Conservation (phyloP, 2,113 vertebrate genomes). For the Nannobrachium achirus region DNA sequence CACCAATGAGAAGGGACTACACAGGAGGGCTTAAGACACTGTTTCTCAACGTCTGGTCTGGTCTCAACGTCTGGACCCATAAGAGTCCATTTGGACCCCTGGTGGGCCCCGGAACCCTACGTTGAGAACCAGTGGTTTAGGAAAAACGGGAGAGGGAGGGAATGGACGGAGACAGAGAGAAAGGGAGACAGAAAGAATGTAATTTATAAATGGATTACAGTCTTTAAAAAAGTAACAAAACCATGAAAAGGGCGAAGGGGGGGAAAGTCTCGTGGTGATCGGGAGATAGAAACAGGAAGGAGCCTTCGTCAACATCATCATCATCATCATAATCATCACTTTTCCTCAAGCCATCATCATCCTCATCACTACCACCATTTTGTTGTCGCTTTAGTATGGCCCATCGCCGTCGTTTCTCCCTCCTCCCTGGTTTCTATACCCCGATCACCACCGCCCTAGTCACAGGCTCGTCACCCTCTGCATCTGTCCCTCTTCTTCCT, state of each 20-base stretch:
- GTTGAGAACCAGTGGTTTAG: background rate
- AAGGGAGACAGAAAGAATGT: background rate
- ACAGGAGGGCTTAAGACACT: slow-evolving; percentile 44
- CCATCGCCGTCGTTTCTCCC: slow-evolving; percentile 47
- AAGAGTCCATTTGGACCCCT: no score
- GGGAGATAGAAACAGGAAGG: slow-evolving; percentile 80
- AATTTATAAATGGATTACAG: slow-evolving; percentile 64
- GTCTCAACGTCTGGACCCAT: no score
- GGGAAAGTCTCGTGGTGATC: slow-evolving; percentile 77
- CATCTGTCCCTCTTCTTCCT: slow-evolving; percentile 90
- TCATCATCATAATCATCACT: slow-evolving; percentile 21
- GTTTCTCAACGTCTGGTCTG: no score
- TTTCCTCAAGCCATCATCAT: slow-evolving; percentile 19
- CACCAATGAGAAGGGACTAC: slow-evolving; percentile 65
- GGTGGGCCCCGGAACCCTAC: no score
- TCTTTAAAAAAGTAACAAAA: slow-evolving; percentile 76
- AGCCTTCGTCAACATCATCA: slow-evolving; percentile 53
- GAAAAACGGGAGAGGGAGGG: slow-evolving; percentile 30
- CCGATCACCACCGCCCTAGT: slow-evolving; percentile 87
- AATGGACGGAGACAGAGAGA: slow-evolving; percentile 33
- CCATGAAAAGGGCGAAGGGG: slow-evolving; percentile 60
- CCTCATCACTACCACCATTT: slow-evolving; percentile 31
- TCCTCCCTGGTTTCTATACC: slow-evolving; percentile 76
- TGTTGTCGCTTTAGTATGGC: slow-evolving; percentile 7
- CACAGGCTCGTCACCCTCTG: slow-evolving; percentile 94